Conservation (phyloP, 64 coral and sea anemone species). For the Stylophora pistillata region DNA sequence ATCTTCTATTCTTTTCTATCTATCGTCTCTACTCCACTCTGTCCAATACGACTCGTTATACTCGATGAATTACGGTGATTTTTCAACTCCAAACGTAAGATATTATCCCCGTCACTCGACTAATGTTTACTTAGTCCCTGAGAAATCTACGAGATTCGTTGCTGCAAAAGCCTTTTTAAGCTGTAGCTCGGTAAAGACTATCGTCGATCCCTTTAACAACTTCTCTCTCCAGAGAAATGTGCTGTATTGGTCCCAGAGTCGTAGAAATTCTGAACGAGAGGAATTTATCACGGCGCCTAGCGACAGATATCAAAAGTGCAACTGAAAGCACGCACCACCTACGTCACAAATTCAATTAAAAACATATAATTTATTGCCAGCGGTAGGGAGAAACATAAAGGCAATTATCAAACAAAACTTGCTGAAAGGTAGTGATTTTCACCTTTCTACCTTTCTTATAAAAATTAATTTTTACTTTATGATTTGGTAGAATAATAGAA, state of each 20-base stretch:
- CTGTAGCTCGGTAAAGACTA: neutral
- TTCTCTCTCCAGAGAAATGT: neutral
- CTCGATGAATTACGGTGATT: neutral
- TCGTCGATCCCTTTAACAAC: neutral
- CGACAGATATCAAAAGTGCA: neutral
- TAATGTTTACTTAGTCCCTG: conserved; percentile 14
- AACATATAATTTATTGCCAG: neutral
- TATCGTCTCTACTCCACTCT: neutral
- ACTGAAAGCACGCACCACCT: conserved; percentile 11
- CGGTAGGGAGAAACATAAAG: neutral
- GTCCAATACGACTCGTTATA: neutral
- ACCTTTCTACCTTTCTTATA: neutral
- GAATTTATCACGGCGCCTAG: conserved; percentile 17
- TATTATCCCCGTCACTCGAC: neutral
- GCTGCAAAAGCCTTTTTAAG: neutral
- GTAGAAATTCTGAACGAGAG: neutral
- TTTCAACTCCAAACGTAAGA: neutral
- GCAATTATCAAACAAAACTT: neutral
- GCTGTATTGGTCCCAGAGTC: neutral
- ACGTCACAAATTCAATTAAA: conserved; percentile 26
- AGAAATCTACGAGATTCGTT: neutral
- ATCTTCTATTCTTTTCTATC: neutral
- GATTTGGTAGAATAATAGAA: neutral
- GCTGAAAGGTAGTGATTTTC: neutral
- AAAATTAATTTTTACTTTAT: neutral